phyloP scores from a whole-genome alignment of 1,140 invertebrate genomes.

The Hylyphantes graminicola region DNA sequence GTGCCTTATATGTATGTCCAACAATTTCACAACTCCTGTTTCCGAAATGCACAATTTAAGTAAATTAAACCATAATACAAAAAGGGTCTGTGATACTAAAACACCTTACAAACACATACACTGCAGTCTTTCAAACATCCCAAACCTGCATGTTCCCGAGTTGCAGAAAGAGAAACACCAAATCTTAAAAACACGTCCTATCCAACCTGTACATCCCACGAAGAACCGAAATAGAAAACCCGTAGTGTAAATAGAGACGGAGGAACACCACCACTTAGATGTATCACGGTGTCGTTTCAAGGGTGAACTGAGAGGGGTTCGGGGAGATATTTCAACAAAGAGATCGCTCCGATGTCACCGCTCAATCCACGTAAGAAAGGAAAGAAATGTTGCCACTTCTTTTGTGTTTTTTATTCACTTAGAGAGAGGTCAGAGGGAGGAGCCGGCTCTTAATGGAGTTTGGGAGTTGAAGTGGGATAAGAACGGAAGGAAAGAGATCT shows the following conservation, averaged over 20 bases:
- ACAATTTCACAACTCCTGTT: no score
- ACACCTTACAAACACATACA: no score
- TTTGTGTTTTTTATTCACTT: not conserved
- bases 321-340: conserved; percentile 23
- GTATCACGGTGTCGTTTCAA: conserved; percentile 2
- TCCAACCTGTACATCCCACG: not conserved
- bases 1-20: no score
- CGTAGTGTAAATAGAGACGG: conserved; percentile 42
- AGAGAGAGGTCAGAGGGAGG: not conserved
- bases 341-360: conserved; percentile 37
- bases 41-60: no score
- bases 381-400: conserved; percentile 35
- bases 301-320: conserved; percentile 19
- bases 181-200: conserved; percentile 6
- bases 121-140: not conserved
- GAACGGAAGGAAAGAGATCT: not conserved
- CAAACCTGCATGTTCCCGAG: not conserved
- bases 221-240: conserved; percentile 10
- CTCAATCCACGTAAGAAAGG: not conserved
- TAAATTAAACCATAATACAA: no score
- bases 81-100: no score
- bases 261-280: conserved; percentile 46
- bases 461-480: no score
- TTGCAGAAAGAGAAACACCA: not conserved
- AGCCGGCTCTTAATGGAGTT: not conserved